Base-by-base conservation (phyloP, 2,113 vertebrate genomes). In the Mobula hypostoma region DNA sequence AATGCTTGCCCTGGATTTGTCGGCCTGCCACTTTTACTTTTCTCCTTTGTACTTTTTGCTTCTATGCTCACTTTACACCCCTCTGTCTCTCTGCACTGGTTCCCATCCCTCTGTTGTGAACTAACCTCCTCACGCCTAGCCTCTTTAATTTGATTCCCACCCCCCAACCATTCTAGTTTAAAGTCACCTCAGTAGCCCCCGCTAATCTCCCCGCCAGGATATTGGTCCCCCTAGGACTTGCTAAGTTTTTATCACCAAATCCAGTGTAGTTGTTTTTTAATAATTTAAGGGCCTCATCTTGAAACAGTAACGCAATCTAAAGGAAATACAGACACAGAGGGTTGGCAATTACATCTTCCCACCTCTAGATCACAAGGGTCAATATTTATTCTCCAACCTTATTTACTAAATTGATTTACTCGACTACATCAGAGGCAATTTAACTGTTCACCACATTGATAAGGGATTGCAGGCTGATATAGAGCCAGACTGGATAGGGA, bases 261-360 rank as follows among this genome's bases (percentile, higher is more conserved):
- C 91, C 91, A 76, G 91, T 93, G 70, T 93, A 93, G 24, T 93
- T 93, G 5, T 93, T 27, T 48, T 93, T 93, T 48, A 93, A 74
- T 27, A 76, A 74, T 2, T 40, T 1, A 76, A 74, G 40, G 3
- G 91, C 91, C 70, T 93, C 91, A 56, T 74, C 36, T 74, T 93
- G 7, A 14, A 76, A 48, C 56, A 93, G 2, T 74, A 36, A 2
- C 74, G 68, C 1, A 74, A 29, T 24, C 91, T 93, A 74, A 74
- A 9, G 6, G 14, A 70, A 29, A 48, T 29, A 93, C 5, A 66
- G 32, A 72, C 36, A 92, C 6, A 24, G 36, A 1, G 4, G 27
- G 9, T 93, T 7, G 74, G 70, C n/a, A 15, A 32, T 19, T 0
- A 14, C n/a, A 19, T 66, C 85, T 90, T 68, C n/a, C 19, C 15